Base-by-base conservation (phyloP, 2,113 vertebrate species). In the Lampris incognitus region DNA sequence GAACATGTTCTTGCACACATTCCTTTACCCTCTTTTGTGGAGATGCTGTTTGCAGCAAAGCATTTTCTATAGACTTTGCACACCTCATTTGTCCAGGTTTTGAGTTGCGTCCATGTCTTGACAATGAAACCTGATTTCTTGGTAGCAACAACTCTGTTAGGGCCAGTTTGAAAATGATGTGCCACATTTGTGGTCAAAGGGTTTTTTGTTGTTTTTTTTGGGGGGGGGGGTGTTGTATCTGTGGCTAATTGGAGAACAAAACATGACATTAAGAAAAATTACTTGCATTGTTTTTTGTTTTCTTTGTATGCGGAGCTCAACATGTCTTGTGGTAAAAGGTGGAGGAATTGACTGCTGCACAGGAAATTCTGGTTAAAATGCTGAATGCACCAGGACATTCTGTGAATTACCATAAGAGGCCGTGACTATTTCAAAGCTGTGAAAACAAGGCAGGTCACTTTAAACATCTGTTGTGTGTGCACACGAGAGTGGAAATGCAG, bases 351-450 rank as follows among this genome's bases (percentile, higher is more conserved):
- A 38, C 72, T 78, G 85, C 87, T 81, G 82, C 82, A 83, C 83
- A 68, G 78, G 68, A 79, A 81, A 86, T 72, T 74, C 69, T 50
- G 83, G 82, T 83, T 62, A 50, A 49, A 69, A 57, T 24, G 76
- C 63, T 46, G 51, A 90, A 90, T 83, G 76, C 6, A 82, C 85
- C 82, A 49, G 74, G 9, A 60, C 73, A 83, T 89, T 86, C 83
- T 74, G 79, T 78, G 68, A 87, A 87, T 89, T 83, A 88, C 82
- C 76, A 81, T 71, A 85, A 77, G 74, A 62, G 64, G 54, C 67
- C 36, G 58, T 65, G 76, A 72, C 82, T 59, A 79, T 89, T 88
- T 83, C 59, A 87, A 91, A 90, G 87, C 87, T 91, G 89, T 88
- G 78, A 87, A 90, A 91, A 91, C 79, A 88, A 75, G 74, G 66